Base-by-base conservation (phyloP, 1,140 invertebrate species). In the Laupala kohalensis region DNA sequence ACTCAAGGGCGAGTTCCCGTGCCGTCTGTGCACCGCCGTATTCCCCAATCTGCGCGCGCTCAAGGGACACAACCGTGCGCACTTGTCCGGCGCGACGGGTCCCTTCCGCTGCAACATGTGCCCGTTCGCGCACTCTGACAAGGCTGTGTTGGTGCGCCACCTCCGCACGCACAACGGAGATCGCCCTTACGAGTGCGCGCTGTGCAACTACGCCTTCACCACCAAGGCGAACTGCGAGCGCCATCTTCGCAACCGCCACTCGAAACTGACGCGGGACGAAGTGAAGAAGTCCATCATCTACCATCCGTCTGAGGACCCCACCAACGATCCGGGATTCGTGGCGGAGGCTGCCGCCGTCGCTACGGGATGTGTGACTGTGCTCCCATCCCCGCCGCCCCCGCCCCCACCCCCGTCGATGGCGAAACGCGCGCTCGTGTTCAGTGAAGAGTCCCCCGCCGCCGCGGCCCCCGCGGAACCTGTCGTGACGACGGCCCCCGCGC, bases 171-270 rank as follows among this genome's bases (percentile, higher is more conserved):
- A 98, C 81, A 97, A 96, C 77, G 95, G 95, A 0, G 95, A 97
- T 76, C 85, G 95, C 5, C 96, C 96, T 0, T 98, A 94, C 77
- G 93, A 97, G 78, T 98, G 96, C 77, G 87, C 89, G 0, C 86
- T 97, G 2, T 98, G 96, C 80, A 93, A 94, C 76, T 97, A 94
- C 76, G 94, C 95, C 1, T 98, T 98, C 80, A 98, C 96, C 2
- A 98, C 96, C 0, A 97, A 98, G 77, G 88, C 92, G 0, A 95
- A 95, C 76, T 95, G 92, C 77, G 92, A 95, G 79, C 81, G 92
- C 0, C 92, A 98, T 84, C 84, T 98, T 78, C 83, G 95, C 77
- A 92, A 98, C 83, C 84, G 93, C 2, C 96, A 98, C 77, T 88
- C 90, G 0, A 92, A 95, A 83, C 83, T 88, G 65, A 86, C 89